These are phyloP conservation scores for Drusus annulatus DNA, from an alignment of 1,140 invertebrate species.

Conservation along the genomic window DNA sequence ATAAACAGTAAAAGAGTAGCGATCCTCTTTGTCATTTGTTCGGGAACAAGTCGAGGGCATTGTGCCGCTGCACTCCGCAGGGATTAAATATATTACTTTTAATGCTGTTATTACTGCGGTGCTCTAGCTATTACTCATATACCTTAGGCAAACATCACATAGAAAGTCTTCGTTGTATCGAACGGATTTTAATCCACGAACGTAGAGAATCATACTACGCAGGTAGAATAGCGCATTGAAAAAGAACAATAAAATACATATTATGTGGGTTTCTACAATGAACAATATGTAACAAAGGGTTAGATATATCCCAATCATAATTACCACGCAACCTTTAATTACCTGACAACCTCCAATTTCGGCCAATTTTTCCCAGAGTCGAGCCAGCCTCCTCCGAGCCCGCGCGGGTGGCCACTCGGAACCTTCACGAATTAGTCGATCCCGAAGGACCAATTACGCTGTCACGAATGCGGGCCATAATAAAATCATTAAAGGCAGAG, in stretches of 20 bases:
- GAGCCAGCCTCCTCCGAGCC: not conserved
- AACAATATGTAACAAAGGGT: too few relatives aligned
- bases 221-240: too few relatives aligned
- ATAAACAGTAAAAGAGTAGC: constrained; percentile 4
- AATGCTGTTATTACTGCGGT: not conserved
- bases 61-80: not conserved
- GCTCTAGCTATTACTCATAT: not conserved
- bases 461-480: constrained; percentile 58
- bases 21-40: constrained; percentile 17
- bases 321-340: constrained; percentile 32
- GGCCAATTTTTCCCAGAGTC: constrained; percentile 11
- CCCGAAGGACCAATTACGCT: constrained; percentile 56
- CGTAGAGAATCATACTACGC: too few relatives aligned
- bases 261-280: too few relatives aligned
- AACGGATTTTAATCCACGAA: too few relatives aligned
- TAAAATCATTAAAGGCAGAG: constrained; percentile 55
- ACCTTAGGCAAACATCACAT: too few relatives aligned
- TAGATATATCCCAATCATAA: constrained; percentile 4
- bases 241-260: too few relatives aligned
- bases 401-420: constrained; percentile 29
- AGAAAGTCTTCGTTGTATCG: too few relatives aligned
- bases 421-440: constrained; percentile 47
- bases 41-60: not conserved
- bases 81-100: too few relatives aligned
- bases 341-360: constrained; percentile 15